Percentiles rank a stretch among this genome's conserved stretches.
Evolutionary conservation across 2,797 vertebrate genomes (phyloP).

Genomic region (Sebastes iracundus): DNA sequence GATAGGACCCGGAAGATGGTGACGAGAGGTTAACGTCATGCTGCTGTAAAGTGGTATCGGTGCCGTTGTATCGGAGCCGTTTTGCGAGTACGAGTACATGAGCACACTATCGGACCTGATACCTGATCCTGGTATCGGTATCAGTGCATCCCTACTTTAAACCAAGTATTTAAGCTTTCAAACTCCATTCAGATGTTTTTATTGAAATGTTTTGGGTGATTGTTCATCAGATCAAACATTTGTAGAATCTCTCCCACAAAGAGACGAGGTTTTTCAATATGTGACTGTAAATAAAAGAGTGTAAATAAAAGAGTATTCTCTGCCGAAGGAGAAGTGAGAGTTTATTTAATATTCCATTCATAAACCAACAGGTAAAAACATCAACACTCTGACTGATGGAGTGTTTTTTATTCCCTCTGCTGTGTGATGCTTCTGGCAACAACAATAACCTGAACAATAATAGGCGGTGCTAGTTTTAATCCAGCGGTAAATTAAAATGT

Average conservation of each 20-base stretch:
- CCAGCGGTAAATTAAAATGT: not conserved
- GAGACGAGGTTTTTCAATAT: not conserved
- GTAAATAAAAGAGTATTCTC: no score
- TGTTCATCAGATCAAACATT: not conserved
- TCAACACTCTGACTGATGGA: not conserved
- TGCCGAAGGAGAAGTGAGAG: not conserved
- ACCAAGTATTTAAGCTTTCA: not conserved
- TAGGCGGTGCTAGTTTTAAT: not conserved
- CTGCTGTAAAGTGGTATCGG: no score
- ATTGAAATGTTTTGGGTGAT: accelerated
- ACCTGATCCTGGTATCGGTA: no score
- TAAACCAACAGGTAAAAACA: not conserved
- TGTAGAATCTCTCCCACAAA: not conserved
- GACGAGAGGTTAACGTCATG: no score
- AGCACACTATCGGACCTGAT: no score
- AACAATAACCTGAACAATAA: not conserved
- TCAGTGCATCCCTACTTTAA: no score
- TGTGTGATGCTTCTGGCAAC: not conserved
- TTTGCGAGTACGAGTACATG: no score
- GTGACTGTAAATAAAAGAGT: not conserved
- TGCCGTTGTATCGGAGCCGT: no score
- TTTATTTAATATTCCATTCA: constrained; percentile 19
- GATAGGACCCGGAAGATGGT: no score
- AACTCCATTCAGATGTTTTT: not conserved
- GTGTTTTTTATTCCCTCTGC: not conserved